These are phyloP conservation scores for Oceanodroma leucorhoa DNA, from an alignment of 2,797 vertebrate species.

Conservation along the genomic window DNA sequence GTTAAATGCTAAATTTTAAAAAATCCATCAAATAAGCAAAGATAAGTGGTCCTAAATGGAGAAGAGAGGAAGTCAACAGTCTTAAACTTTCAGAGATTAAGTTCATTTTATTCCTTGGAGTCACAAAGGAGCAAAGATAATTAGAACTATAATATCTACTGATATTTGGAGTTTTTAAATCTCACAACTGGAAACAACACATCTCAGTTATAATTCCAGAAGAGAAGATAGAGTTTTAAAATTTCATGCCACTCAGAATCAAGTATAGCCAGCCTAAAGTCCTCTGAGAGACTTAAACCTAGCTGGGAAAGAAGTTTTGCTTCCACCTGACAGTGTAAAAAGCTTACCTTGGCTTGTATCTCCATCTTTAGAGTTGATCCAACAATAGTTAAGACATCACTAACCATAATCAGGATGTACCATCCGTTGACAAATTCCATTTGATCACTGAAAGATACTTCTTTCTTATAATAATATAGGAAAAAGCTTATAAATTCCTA, in stretches of 20 bases:
- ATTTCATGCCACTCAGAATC: not conserved
- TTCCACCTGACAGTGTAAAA: not conserved
- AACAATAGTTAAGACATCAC: conserved; percentile 85
- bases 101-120: not conserved
- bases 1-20: not conserved
- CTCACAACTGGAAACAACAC: not conserved
- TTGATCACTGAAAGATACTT: conserved; percentile 82
- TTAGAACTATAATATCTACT: not conserved
- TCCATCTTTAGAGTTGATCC: conserved; percentile 93
- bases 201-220: not conserved
- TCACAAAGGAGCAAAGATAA: not conserved
- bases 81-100: not conserved
- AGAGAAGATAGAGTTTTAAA: not conserved
- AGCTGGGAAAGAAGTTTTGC: not conserved
- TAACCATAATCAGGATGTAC: conserved; percentile 92
- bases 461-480: conserved; percentile 72
- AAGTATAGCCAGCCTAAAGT: not conserved
- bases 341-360: conserved; percentile 90
- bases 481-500: conserved; percentile 88
- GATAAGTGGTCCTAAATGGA: not conserved
- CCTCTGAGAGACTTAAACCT: not conserved
- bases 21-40: not conserved
- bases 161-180: not conserved
- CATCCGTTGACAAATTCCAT: conserved; percentile 92
- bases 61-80: not conserved